Conservation (phyloP, 2,113 vertebrate species). For the Miniopterus natalensis region DNA sequence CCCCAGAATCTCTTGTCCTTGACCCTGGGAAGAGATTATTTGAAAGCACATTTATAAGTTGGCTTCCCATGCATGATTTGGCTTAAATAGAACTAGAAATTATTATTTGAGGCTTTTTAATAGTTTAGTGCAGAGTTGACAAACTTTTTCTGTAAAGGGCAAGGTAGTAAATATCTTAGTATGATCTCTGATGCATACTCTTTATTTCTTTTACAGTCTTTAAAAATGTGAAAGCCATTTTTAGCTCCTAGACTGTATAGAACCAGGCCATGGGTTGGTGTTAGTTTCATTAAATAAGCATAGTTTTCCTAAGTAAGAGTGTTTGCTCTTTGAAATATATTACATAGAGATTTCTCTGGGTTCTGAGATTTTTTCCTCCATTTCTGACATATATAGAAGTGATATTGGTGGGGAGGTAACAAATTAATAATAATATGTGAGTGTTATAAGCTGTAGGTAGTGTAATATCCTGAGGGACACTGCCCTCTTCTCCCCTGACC, state of each 20-base stretch:
- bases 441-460: not conserved
- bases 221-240: constrained; percentile 35
- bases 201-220: constrained; percentile 33
- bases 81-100: not conserved
- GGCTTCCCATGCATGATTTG: not conserved
- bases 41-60: constrained; percentile 30
- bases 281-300: not conserved
- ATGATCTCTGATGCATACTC: not conserved
- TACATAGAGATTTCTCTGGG: not conserved
- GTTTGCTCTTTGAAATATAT: not conserved
- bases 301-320: constrained; percentile 5
- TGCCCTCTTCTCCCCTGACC: not conserved
- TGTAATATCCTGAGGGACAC: not conserved
- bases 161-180: constrained; percentile 29
- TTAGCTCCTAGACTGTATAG: not conserved
- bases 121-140: not conserved
- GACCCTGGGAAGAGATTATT: constrained; percentile 1
- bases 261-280: not conserved
- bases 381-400: not conserved
- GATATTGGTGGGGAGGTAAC: not conserved
- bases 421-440: not conserved
- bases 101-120: constrained; percentile 25
- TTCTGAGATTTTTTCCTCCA: not conserved
- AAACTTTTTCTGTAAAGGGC: constrained; percentile 32
- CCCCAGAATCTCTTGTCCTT: not conserved